Evolutionary conservation across 23 tunicate genomes (phyloP).

Genomic region (Ascidia mentula): DNA sequence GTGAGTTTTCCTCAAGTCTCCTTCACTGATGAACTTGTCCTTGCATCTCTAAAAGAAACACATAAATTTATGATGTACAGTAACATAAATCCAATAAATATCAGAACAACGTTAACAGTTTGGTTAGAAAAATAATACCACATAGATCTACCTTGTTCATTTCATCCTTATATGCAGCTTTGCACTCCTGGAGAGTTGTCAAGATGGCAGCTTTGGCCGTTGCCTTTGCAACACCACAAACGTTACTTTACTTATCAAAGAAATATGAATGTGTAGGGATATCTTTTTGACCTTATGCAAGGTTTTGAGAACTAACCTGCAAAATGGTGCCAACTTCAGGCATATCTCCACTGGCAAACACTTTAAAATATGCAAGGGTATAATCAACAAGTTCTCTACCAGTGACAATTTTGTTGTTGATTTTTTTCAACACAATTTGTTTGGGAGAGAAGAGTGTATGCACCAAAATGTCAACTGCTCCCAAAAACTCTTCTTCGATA

Average conservation of each 20-base stretch:
- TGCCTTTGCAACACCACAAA: too few relatives aligned
- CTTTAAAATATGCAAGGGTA: not conserved
- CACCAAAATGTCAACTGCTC: not conserved
- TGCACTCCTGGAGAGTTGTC: not conserved
- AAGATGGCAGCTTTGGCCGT: not conserved
- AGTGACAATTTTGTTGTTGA: not conserved
- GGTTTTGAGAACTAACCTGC: not conserved
- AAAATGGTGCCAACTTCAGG: not conserved
- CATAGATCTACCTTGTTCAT: not conserved
- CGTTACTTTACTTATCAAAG: too few relatives aligned
- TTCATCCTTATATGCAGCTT: not conserved
- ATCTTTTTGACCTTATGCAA: not conserved
- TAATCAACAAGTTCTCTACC: not conserved
- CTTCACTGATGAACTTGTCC: not conserved
- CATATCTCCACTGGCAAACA: slow-evolving; percentile 1
- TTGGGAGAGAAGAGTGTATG: not conserved
- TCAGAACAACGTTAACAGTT: not conserved
- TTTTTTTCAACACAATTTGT: not conserved
- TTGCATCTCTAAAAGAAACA: not conserved
- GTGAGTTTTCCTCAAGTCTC: not conserved
- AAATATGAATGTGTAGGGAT: too few relatives aligned
- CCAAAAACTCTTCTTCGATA: not conserved
- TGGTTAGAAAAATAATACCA: not conserved
- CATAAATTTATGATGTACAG: too few relatives aligned
- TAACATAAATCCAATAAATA: too few relatives aligned